phyloP scores from a whole-genome alignment of 2,113 vertebrate species.

The Mustelus asterias region DNA sequence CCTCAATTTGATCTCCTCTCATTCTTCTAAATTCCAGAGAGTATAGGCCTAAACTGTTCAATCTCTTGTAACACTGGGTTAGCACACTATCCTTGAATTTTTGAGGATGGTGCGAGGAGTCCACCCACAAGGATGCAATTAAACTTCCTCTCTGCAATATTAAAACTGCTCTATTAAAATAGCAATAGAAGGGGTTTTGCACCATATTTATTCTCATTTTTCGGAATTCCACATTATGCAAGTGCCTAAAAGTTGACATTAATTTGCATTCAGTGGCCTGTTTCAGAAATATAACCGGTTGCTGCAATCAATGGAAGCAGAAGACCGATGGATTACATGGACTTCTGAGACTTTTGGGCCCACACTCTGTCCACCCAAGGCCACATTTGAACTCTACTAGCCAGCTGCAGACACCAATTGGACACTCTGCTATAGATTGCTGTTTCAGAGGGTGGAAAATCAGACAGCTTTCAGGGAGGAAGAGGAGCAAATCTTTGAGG shows the following conservation, averaged over 20 bases:
- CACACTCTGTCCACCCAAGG: not conserved
- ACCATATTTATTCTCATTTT: not conserved
- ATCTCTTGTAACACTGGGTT: not conserved
- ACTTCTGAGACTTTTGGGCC: not conserved
- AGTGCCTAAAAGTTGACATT: not conserved
- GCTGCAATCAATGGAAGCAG: not conserved
- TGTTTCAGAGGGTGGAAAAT: not conserved
- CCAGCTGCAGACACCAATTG: not conserved
- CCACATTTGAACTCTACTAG: not conserved
- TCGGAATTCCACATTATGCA: not conserved
- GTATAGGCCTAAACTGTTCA: too few relatives aligned
- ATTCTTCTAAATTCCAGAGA: too few relatives aligned
- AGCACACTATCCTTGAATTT: not conserved
- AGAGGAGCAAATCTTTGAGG: not conserved
- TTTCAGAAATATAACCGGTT: not conserved
- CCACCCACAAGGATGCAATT: not conserved
- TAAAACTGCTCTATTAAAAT: not conserved
- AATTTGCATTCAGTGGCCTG: not conserved
- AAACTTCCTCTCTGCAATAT: not conserved
- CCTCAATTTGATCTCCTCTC: too few relatives aligned
- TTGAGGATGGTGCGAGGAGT: not conserved
- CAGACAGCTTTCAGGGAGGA: not conserved
- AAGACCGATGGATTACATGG: not conserved
- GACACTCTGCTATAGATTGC: not conserved
- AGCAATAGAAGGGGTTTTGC: not conserved